Conservation (phyloP, 2,113 vertebrate species). For the Oncorhynchus mykiss region DNA sequence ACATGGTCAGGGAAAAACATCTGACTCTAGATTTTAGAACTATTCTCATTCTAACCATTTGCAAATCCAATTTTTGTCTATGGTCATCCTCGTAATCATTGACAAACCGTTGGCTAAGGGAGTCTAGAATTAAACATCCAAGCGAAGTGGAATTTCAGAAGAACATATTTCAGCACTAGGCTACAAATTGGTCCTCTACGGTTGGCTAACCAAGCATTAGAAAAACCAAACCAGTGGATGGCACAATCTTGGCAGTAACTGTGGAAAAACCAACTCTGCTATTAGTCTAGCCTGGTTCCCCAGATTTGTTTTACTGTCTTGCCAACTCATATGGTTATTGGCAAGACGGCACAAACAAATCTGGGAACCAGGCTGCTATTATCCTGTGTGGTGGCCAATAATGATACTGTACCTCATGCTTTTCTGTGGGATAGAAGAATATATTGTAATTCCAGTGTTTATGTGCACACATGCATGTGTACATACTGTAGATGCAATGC, state of each 20-base stretch:
- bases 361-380: neutral
- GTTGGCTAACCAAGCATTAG: conserved; percentile 18
- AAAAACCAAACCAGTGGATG: conserved; percentile 24
- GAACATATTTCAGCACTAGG: neutral
- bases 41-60: no score
- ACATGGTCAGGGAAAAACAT: no score
- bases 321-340: neutral
- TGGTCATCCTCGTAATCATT: no score
- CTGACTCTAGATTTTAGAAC: no score
- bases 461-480: no score
- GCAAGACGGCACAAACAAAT: no score
- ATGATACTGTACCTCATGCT: neutral
- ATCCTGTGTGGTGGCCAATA: neutral
- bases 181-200: conserved; percentile 15
- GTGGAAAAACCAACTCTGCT: conserved; percentile 30
- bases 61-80: no score
- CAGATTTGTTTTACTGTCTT: neutral
- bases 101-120: neutral
- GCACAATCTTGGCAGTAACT: conserved; percentile 30
- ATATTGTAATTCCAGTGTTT: no score
- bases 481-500: no score
- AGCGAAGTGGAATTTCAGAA: neutral
- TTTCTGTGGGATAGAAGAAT: no score
- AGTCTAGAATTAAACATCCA: neutral
- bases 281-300: neutral